Conservation (phyloP, 1,140 invertebrate species). For the Nymphalis io region DNA sequence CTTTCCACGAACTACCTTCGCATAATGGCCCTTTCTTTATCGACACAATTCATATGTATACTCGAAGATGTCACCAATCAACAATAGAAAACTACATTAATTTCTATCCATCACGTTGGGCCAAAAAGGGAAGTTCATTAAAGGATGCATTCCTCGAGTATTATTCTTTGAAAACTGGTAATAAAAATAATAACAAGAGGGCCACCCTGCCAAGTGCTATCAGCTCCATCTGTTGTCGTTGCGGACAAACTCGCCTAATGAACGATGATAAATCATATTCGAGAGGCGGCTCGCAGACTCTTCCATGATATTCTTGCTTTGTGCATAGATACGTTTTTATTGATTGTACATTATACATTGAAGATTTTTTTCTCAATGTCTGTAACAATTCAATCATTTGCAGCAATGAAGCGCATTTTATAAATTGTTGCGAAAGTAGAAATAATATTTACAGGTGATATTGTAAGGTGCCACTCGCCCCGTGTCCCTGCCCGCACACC, state of each 20-base stretch:
- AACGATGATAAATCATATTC: slow-evolving; percentile 81
- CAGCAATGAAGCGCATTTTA: slow-evolving; percentile 45
- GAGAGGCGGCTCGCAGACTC: slow-evolving; percentile 71
- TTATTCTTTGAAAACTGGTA: slow-evolving; percentile 79
- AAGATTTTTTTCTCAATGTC: slow-evolving; percentile 25
- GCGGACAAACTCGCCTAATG: slow-evolving; percentile 80
- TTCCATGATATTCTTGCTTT: slow-evolving; percentile 59
- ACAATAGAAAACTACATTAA: slow-evolving; percentile 77
- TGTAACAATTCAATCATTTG: slow-evolving; percentile 1
- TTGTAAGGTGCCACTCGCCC: slow-evolving; percentile 70
- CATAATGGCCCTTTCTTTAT: slow-evolving; percentile 52
- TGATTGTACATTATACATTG: slow-evolving; percentile 43
- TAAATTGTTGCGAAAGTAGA: slow-evolving; percentile 25
- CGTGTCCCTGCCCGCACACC: slow-evolving; percentile 76
- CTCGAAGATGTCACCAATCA: slow-evolving; percentile 74
- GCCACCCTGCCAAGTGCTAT: slow-evolving; percentile 80
- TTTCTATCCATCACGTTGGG: slow-evolving; percentile 76
- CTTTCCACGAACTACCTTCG: slow-evolving; percentile 53
- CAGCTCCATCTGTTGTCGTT: slow-evolving; percentile 80
- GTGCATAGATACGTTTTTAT: slow-evolving; percentile 35
- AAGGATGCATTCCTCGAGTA: slow-evolving; percentile 78
- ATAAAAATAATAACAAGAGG: slow-evolving; percentile 80
- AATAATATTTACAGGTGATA: slow-evolving; percentile 59
- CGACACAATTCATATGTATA: slow-evolving; percentile 57
- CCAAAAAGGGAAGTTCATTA: slow-evolving; percentile 80